Evolutionary conservation across 2,888 invertebrate genomes (phyloP).

Genomic region (Gymnoscelis rufifasciata): DNA sequence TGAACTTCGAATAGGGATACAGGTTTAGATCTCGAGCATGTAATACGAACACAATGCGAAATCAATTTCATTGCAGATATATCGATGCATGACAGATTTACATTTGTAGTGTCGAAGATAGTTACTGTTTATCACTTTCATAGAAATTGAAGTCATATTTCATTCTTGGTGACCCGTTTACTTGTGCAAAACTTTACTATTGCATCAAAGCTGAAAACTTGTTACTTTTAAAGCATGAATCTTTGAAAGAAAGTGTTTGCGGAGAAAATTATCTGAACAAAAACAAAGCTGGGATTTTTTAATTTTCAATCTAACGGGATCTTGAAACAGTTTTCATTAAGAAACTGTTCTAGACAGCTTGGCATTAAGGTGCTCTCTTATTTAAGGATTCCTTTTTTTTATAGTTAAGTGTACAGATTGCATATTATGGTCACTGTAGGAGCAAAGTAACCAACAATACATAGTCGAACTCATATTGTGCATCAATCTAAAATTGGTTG

Average conservation of each 20-base stretch:
- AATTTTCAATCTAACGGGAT: no score
- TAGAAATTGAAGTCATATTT: constrained; percentile 5
- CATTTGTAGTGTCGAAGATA: constrained; percentile 4
- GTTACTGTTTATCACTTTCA: constrained; percentile 14
- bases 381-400: no score
- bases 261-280: neutral
- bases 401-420: no score
- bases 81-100: constrained; percentile 4
- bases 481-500: no score
- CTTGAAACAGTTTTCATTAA: no score
- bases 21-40: constrained; percentile 35
- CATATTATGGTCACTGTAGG: no score
- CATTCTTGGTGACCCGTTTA: neutral
- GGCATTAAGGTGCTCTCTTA: no score
- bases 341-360: no score
- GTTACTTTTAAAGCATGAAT: neutral
- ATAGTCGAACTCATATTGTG: no score
- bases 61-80: constrained; percentile 12
- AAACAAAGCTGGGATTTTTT: no score
- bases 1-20: constrained; percentile 7
- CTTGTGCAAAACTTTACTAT: neutral
- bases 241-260: neutral
- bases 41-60: constrained; percentile 57
- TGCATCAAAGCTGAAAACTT: neutral
- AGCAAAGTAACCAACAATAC: no score